phyloP scores from a whole-genome alignment of 2,888 invertebrate species.

The Neoaliturus tenellus region DNA sequence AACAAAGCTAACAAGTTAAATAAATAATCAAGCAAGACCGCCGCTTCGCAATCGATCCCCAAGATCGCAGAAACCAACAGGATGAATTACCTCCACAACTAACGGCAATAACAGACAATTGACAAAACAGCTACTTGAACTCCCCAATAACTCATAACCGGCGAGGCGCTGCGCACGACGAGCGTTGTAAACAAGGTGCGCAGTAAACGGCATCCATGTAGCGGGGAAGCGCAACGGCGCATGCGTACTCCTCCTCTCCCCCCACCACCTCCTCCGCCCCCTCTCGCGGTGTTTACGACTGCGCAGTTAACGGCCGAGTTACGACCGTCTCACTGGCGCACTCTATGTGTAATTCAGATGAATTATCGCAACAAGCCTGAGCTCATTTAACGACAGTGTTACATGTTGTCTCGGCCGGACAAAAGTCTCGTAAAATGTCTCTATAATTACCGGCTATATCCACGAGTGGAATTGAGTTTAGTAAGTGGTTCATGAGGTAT shows the following conservation, averaged over 20 bases:
- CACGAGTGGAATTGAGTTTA: background rate
- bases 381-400: background rate
- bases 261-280: background rate
- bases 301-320: background rate
- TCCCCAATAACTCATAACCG: background rate
- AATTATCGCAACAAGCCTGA: conserved; percentile 12
- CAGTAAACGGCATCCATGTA: background rate
- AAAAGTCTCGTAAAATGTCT: conserved; percentile 9
- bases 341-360: conserved; percentile 11
- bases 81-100: no score
- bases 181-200: background rate
- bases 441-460: background rate
- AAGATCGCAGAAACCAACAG: no score
- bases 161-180: background rate
- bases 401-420: background rate
- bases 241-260: background rate
- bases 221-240: background rate
- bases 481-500: background rate
- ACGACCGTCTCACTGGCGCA: conserved; percentile 5
- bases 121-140: background rate
- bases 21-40: no score
- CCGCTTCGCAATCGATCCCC: no score
- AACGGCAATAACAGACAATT: background rate
- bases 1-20: no score
- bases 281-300: background rate